phyloP scores from a whole-genome alignment of 2,888 invertebrate species.

The Chrysina gloriosa region DNA sequence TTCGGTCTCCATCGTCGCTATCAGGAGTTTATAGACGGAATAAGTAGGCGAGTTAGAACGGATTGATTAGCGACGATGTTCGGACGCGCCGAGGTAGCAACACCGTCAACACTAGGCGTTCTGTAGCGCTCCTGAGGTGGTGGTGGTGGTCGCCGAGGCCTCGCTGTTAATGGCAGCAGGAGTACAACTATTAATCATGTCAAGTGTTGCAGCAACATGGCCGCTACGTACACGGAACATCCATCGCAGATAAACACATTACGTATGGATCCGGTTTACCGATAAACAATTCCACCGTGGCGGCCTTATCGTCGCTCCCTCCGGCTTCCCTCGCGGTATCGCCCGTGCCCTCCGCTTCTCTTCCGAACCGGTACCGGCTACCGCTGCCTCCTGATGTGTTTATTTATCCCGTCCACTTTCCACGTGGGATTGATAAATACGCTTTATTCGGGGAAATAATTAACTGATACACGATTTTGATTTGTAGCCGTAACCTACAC shows the following conservation, averaged over 20 bases:
- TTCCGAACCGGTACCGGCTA: neutral
- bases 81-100: constrained; percentile 5
- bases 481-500: constrained; percentile 36
- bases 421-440: constrained; percentile 50
- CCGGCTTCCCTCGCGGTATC: constrained; percentile 22
- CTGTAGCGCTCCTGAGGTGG: constrained; percentile 48
- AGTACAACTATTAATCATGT: constrained; percentile 66
- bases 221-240: constrained; percentile 65
- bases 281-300: constrained; percentile 64
- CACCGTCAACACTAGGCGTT: constrained; percentile 7
- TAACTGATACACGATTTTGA: constrained; percentile 43
- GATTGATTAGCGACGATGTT: constrained; percentile 33
- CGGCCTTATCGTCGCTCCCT: constrained; percentile 56
- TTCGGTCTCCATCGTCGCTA: neutral
- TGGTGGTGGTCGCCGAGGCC: constrained; percentile 53
- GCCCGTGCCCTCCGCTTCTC: constrained; percentile 3
- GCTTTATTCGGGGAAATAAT: constrained; percentile 46
- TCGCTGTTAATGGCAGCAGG: constrained; percentile 65
- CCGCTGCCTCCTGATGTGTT: constrained; percentile 44
- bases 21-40: constrained; percentile 13
- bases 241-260: constrained; percentile 66
- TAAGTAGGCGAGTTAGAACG: constrained; percentile 15
- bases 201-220: constrained; percentile 65
- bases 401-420: constrained; percentile 47
- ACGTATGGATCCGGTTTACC: constrained; percentile 64